Conservation (phyloP, 2,888 invertebrate species). For the Tetranychus piercei region DNA sequence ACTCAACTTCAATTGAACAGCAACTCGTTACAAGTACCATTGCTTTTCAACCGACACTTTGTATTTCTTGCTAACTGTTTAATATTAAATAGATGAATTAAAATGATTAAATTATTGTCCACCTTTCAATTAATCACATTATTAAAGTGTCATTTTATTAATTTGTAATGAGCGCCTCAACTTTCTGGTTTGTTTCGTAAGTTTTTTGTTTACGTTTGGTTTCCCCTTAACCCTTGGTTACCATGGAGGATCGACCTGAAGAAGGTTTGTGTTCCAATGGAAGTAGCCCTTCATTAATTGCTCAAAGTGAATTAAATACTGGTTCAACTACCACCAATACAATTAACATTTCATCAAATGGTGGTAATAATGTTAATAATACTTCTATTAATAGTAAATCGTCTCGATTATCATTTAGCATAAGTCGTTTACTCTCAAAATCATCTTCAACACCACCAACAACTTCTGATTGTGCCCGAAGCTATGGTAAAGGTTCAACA, state of each 20-base stretch:
- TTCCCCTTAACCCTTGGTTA: neutral
- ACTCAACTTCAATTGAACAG: too few species aligned
- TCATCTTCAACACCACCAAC: neutral
- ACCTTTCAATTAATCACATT: too few species aligned
- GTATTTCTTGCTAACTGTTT: too few species aligned
- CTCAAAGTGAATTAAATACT: neutral
- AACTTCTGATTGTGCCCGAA: neutral
- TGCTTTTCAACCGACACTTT: too few species aligned
- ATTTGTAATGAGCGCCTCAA: neutral
- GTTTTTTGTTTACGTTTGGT: neutral
- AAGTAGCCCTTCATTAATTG: neutral
- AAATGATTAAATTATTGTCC: too few species aligned
- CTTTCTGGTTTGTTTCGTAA: neutral
- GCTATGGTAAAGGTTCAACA: neutral
- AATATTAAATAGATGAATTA: too few species aligned
- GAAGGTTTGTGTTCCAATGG: neutral
- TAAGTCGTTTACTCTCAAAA: neutral
- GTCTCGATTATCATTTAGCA: neutral
- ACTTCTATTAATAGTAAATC: neutral
- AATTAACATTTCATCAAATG: neutral
- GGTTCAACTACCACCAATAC: neutral
- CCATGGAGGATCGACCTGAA: neutral
- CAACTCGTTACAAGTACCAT: too few species aligned
- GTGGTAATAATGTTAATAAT: neutral
- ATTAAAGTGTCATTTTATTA: too few species aligned